These are phyloP conservation scores for Rhinoraja longicauda DNA, from an alignment of 2,797 vertebrate species.

Conservation along the genomic window DNA sequence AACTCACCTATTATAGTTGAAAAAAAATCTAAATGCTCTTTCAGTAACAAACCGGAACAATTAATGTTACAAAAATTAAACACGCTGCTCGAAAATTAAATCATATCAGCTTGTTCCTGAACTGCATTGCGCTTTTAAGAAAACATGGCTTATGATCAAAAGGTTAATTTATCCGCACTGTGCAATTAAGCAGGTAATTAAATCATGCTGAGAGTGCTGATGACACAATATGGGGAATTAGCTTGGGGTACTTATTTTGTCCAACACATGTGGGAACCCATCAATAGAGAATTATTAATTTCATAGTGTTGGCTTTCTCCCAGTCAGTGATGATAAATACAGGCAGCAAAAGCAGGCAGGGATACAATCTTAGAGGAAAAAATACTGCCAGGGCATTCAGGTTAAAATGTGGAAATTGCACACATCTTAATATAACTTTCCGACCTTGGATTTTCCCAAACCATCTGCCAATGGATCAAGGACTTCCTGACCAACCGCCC, in stretches of 20 bases:
- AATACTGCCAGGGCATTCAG: neutral
- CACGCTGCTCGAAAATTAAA: neutral
- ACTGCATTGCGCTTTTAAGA: neutral
- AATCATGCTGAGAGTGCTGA: neutral
- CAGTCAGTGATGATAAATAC: neutral
- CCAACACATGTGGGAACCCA: constrained; percentile 7
- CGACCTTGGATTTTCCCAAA: too few species aligned
- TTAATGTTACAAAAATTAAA: neutral
- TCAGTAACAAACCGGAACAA: neutral
- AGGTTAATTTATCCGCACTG: neutral
- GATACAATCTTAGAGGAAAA: neutral
- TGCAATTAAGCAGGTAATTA: constrained; percentile 5
- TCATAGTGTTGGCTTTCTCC: neutral
- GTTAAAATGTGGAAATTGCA: neutral
- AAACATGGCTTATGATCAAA: neutral
- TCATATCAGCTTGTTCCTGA: neutral
- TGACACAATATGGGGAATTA: neutral
- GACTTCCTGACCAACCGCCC: too few species aligned
- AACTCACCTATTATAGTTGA: neutral
- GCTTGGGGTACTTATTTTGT: constrained; percentile 9
- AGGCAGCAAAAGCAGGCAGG: neutral
- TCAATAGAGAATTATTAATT: neutral
- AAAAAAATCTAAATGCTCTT: neutral
- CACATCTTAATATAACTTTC: neutral
- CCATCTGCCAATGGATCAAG: too few species aligned